Conservation (phyloP, 53 echinoderm and acorn worm species). For the Actinopyga echinites region DNA sequence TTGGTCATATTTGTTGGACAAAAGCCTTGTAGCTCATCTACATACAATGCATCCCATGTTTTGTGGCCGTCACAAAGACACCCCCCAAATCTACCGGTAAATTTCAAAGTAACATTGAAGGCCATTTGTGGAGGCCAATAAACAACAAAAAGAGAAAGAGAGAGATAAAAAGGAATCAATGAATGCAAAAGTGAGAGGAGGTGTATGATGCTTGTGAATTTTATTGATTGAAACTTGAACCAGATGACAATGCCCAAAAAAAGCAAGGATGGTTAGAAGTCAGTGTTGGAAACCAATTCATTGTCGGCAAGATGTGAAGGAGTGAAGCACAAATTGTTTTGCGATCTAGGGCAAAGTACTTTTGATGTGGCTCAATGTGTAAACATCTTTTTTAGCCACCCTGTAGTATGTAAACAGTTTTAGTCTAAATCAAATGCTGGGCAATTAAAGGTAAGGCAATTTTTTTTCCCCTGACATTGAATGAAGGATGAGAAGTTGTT, state of each 20-base stretch:
- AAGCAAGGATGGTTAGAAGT: neutral
- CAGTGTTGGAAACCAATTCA: neutral
- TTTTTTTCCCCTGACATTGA: too few species aligned
- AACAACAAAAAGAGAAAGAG: neutral
- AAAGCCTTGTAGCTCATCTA: neutral
- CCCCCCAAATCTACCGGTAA: neutral
- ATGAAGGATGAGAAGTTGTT: too few species aligned
- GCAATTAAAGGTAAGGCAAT: too few species aligned
- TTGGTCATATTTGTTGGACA: too few species aligned
- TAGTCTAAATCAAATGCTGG: too few species aligned
- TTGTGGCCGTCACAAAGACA: neutral
- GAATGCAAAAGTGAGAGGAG: neutral
- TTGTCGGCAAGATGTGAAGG: constrained; percentile 5
- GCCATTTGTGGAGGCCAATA: neutral
- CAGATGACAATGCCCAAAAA: neutral
- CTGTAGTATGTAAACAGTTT: too few species aligned
- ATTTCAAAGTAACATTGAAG: constrained; percentile 13
- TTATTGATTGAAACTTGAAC: constrained; percentile 11
- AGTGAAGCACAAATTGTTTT: neutral
- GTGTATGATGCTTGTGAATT: neutral
- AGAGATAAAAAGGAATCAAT: neutral
- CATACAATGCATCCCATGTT: neutral
- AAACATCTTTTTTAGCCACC: neutral
- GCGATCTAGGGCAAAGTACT: constrained; percentile 9
- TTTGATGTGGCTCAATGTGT: neutral